Conservation (phyloP, 2,797 vertebrate species). For the Todus mexicanus region DNA sequence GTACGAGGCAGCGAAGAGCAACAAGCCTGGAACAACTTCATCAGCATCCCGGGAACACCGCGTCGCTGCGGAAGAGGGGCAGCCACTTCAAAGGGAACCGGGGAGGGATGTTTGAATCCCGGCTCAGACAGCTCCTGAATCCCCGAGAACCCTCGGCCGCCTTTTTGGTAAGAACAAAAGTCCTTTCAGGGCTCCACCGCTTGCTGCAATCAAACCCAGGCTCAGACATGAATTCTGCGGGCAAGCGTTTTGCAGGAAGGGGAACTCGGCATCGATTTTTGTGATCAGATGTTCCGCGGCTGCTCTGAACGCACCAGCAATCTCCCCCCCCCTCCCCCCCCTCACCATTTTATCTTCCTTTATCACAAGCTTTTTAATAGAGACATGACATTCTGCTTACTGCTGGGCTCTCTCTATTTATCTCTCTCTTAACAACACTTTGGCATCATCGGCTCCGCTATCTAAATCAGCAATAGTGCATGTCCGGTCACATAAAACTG, state of each 20-base stretch:
- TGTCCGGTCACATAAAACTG: conserved; percentile 62
- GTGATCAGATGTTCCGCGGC: conserved; percentile 62
- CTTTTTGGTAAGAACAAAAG: background rate
- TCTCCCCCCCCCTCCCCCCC: conserved; percentile 17
- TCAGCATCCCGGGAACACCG: background rate
- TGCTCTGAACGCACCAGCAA: conserved; percentile 59
- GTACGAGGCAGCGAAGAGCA: background rate
- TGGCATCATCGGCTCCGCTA: conserved; percentile 54
- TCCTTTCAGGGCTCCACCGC: background rate
- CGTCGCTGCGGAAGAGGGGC: background rate
- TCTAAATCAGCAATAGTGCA: conserved; percentile 64
- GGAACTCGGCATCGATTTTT: conserved; percentile 55
- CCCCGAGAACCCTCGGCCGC: background rate
- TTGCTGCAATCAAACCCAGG: background rate
- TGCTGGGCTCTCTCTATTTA: conserved; percentile 59
- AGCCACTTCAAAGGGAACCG: background rate
- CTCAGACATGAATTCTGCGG: background rate
- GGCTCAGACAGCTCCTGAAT: conserved; percentile 14
- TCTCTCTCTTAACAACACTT: conserved; percentile 67
- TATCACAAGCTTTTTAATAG: conserved; percentile 68
- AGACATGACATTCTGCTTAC: conserved; percentile 69
- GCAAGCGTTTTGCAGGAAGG: background rate
- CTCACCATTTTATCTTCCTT: conserved; percentile 66
- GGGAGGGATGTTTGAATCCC: background rate
- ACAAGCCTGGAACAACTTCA: conserved; percentile 18